Evolutionary conservation across 2,888 invertebrate species (phyloP).

Genomic region (Drosophila paracracens): DNA sequence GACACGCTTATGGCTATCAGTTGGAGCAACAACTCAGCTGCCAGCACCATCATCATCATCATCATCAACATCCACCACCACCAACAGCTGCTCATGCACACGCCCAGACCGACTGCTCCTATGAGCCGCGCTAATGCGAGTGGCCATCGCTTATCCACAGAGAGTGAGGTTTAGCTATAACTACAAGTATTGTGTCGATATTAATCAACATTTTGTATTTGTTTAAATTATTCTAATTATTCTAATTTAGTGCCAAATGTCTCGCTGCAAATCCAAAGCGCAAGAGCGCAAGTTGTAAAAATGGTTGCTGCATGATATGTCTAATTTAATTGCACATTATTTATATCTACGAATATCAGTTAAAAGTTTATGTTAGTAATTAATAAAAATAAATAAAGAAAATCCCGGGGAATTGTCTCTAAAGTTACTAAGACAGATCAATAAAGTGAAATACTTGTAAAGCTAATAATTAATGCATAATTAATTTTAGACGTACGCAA

Average conservation of each 20-base stretch:
- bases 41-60: constrained; percentile 59
- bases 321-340: constrained; percentile 27
- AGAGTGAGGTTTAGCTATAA: constrained; percentile 43
- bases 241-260: constrained; percentile 68
- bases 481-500: constrained; percentile 22
- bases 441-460: constrained; percentile 41
- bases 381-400: neutral
- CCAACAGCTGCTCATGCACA: constrained; percentile 54
- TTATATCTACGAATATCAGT: constrained; percentile 17
- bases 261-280: constrained; percentile 63
- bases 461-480: constrained; percentile 12
- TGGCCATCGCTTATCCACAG: constrained; percentile 24
- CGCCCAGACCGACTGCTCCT: constrained; percentile 77
- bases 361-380: constrained; percentile 24
- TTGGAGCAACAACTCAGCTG: constrained; percentile 53
- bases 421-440: constrained; percentile 69
- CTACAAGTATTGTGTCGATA: constrained; percentile 47
- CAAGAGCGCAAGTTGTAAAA: constrained; percentile 55
- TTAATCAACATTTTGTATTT: constrained; percentile 31
- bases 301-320: constrained; percentile 55
- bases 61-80: constrained; percentile 34
- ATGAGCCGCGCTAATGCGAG: constrained; percentile 52
- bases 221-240: constrained; percentile 38
- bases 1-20: constrained; percentile 33
- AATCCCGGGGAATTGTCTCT: constrained; percentile 64